phyloP scores from a whole-genome alignment of 1,140 invertebrate genomes.

The Ceratina australensis region DNA sequence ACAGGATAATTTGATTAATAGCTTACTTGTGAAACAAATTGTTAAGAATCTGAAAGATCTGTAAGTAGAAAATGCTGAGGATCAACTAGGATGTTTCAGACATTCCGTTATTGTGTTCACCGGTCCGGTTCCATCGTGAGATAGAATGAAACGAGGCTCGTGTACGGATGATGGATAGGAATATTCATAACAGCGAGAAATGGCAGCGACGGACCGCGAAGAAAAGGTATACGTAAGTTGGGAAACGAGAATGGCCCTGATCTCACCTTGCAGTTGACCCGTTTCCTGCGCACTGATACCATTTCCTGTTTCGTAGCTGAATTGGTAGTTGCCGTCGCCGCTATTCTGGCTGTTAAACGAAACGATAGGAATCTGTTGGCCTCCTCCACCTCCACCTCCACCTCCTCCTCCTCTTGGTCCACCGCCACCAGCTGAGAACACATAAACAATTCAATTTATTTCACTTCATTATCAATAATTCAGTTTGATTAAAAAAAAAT shows the following conservation, averaged over 20 bases:
- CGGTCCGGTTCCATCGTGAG: constrained; percentile 23
- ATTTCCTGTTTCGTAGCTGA: constrained; percentile 83
- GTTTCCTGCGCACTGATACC: constrained; percentile 83
- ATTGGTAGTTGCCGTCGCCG: constrained; percentile 77
- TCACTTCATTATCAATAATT: not conserved
- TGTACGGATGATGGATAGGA: constrained; percentile 31
- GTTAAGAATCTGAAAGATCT: not conserved
- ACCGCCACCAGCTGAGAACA: constrained; percentile 63
- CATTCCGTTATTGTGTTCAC: constrained; percentile 21
- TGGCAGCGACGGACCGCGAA: constrained; percentile 37
- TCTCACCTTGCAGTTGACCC: constrained; percentile 74
- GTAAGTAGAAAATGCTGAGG: not conserved
- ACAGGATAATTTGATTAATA: too few relatives aligned
- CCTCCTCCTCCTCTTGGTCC: constrained; percentile 61
- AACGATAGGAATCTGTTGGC: constrained; percentile 77
- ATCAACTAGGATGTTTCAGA: not conserved
- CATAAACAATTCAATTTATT: not conserved
- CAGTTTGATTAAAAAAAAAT: not conserved
- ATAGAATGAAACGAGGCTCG: not conserved
- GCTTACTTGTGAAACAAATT: not conserved
- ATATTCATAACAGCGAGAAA: constrained; percentile 48
- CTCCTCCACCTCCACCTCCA: too few relatives aligned
- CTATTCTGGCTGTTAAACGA: constrained; percentile 80
- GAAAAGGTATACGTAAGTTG: constrained; percentile 22
- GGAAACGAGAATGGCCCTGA: constrained; percentile 34